A percentile compares a stretch with the other conserved stretches of the same genome.
phyloP scores from a whole-genome alignment of 1,140 invertebrate genomes.

The Cydia strobilella region DNA sequence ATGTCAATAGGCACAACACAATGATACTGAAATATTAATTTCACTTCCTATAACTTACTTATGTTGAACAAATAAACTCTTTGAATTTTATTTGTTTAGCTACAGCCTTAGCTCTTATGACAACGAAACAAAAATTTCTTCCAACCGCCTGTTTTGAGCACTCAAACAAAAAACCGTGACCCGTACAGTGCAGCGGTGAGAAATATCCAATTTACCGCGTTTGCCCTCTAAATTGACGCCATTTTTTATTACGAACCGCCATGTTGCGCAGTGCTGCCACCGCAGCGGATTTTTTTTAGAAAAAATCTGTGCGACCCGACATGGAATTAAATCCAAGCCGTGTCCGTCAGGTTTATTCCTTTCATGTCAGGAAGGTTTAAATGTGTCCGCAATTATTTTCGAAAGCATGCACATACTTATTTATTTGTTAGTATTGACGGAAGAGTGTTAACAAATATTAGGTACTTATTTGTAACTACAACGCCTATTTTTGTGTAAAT shows the following conservation, averaged over 20 bases:
- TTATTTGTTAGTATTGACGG: neutral
- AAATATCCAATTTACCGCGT: conserved; percentile 72
- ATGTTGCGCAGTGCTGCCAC: conserved; percentile 50
- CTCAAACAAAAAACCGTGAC: conserved; percentile 41
- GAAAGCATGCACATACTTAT: conserved; percentile 1
- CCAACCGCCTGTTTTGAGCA: conserved; percentile 15
- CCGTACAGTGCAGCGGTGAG: conserved; percentile 50
- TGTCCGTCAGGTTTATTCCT: too few species aligned
- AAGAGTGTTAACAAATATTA: too few species aligned
- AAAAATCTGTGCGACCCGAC: neutral
- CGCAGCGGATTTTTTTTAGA: conserved; percentile 32
- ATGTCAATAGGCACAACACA: too few species aligned
- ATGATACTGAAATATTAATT: too few species aligned
- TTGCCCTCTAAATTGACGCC: conserved; percentile 69
- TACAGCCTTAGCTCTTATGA: neutral
- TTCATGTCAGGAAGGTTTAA: conserved; percentile 7
- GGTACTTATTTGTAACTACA: too few species aligned
- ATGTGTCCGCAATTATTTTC: conserved; percentile 20
- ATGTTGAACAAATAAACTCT: too few species aligned
- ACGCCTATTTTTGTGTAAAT: too few species aligned
- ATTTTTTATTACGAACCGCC: conserved; percentile 67
- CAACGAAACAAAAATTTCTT: neutral
- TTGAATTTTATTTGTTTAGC: too few species aligned
- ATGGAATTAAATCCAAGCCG: conserved; percentile 4
- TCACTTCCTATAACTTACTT: too few species aligned